These are phyloP conservation scores for Cyanoderma ruficeps DNA, from an alignment of 2,113 vertebrate species.

Conservation along the genomic window DNA sequence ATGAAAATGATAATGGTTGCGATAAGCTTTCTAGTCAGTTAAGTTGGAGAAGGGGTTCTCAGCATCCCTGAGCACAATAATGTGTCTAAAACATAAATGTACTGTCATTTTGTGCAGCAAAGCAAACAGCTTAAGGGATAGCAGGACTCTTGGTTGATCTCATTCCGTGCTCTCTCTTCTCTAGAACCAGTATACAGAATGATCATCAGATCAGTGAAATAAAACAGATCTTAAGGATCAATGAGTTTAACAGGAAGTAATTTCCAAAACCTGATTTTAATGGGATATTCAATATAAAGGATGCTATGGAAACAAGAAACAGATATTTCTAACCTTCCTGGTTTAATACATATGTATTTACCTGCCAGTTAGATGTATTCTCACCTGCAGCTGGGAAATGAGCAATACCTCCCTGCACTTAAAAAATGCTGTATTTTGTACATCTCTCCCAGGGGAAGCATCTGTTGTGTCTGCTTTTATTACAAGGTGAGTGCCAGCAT, in stretches of 20 bases:
- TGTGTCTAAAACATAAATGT: not conserved
- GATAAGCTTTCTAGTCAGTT: not conserved
- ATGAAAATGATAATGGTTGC: not conserved
- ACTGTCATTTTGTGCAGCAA: not conserved
- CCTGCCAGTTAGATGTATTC: not conserved
- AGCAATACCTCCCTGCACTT: not conserved
- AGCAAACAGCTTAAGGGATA: not conserved
- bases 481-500: not conserved
- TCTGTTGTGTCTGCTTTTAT: not conserved
- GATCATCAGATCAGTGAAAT: not conserved
- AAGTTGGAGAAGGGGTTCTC: not conserved
- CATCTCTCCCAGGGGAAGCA: not conserved
- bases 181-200: not conserved
- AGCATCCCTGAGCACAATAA: not conserved
- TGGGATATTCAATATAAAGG: not conserved
- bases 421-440: not conserved
- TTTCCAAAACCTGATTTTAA: not conserved
- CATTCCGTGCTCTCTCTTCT: not conserved
- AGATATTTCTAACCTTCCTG: not conserved
- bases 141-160: not conserved
- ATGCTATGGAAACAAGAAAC: not conserved
- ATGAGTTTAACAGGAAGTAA: not conserved
- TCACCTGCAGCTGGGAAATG: not conserved
- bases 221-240: not conserved
- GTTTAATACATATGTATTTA: not conserved